These are phyloP conservation scores for Ischnus inquisitorius DNA, from an alignment of 2,888 invertebrate genomes.

Conservation along the genomic window DNA sequence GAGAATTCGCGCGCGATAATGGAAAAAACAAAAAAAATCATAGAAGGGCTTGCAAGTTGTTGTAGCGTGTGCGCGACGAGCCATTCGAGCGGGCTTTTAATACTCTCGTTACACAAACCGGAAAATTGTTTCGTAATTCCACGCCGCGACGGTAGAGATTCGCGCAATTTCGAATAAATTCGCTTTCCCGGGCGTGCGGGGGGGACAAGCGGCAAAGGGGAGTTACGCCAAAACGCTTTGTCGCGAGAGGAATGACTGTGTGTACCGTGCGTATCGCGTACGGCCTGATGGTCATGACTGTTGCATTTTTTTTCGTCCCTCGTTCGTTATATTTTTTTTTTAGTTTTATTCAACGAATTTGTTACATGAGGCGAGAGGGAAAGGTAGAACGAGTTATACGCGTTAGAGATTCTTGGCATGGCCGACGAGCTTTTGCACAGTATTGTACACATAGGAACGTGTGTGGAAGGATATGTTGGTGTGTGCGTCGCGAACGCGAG, in stretches of 20 bases:
- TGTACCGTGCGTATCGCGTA: constrained; percentile 50
- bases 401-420: constrained; percentile 82
- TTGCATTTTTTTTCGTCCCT: constrained; percentile 53
- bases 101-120: constrained; percentile 70
- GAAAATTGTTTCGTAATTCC: constrained; percentile 71
- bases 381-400: constrained; percentile 59
- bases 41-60: constrained; percentile 14
- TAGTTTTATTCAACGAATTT: constrained; percentile 59
- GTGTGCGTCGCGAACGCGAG: constrained; percentile 24
- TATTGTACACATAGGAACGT: constrained; percentile 25
- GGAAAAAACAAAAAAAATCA: not conserved
- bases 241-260: constrained; percentile 61
- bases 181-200: constrained; percentile 15
- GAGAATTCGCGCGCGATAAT: constrained; percentile 29
- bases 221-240: constrained; percentile 62
- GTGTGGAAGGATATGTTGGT: constrained; percentile 7
- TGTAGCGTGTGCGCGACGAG: constrained; percentile 55
- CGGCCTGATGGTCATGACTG: constrained; percentile 55
- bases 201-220: not conserved
- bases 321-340: constrained; percentile 43
- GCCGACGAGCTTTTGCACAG: constrained; percentile 65
- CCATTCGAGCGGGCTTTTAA: constrained; percentile 66
- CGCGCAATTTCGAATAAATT: constrained; percentile 69
- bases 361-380: constrained; percentile 42
- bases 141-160: constrained; percentile 59